Conservation (phyloP, 2,888 invertebrate species). For the Acleris laterana region DNA sequence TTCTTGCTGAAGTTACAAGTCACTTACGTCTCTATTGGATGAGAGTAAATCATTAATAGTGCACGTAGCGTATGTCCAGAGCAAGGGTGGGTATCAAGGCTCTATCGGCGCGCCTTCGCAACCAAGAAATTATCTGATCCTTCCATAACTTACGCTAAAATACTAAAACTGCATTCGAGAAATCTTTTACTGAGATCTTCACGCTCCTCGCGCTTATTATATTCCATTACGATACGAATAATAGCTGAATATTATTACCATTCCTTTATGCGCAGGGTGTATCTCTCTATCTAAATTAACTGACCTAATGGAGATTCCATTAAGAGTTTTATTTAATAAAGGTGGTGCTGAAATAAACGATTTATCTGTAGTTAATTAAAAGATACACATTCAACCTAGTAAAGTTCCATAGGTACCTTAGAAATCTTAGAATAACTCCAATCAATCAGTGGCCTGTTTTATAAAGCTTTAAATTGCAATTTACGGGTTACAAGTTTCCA, state of each 20-base stretch:
- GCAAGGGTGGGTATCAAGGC: conserved; percentile 62
- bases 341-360: conserved; percentile 30
- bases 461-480: too few species aligned
- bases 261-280: conserved; percentile 52
- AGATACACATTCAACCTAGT: too few species aligned
- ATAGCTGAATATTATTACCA: conserved; percentile 74
- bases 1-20: neutral
- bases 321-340: conserved; percentile 49
- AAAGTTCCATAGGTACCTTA: too few species aligned
- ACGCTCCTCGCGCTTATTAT: conserved; percentile 78
- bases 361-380: conserved; percentile 24
- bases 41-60: conserved; percentile 11
- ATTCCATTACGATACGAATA: conserved; percentile 80
- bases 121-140: conserved; percentile 78
- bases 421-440: too few species aligned
- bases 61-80: conserved; percentile 41
- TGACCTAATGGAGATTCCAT: conserved; percentile 50
- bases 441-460: too few species aligned
- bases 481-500: too few species aligned
- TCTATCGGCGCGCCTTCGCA: conserved; percentile 71
- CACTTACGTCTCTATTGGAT: neutral
- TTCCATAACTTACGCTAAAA: conserved; percentile 78
- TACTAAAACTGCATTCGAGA: conserved; percentile 80
- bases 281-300: conserved; percentile 65
- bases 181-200: conserved; percentile 80